A percentile compares a stretch with the other conserved stretches of the same genome.
Evolutionary conservation across 2,113 vertebrate species (phyloP).

Genomic region (Brienomyrus longianalis): DNA sequence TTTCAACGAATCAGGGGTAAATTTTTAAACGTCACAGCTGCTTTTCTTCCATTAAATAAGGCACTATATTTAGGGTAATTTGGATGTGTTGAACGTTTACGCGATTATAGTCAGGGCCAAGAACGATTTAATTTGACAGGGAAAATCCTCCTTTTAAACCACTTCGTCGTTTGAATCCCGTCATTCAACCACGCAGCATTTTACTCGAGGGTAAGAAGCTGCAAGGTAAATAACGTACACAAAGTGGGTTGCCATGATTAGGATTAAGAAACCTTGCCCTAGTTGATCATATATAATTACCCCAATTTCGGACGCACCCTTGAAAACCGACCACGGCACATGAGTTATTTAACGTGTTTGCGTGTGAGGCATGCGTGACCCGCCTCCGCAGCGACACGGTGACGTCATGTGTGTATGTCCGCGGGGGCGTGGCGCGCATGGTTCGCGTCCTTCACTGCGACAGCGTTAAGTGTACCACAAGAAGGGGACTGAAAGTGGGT

Average conservation of each 20-base stretch:
- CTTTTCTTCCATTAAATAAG: not conserved
- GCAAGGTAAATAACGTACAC: not conserved
- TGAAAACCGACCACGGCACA: not conserved
- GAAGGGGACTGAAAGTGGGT: not conserved
- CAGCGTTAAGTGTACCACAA: not conserved
- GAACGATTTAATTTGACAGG: not conserved
- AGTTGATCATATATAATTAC: constrained; percentile 1
- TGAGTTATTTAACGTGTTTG: not conserved
- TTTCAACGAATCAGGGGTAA: not conserved
- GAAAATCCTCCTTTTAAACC: not conserved
- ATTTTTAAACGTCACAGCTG: not conserved
- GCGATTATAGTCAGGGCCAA: not conserved
- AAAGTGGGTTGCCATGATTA: not conserved
- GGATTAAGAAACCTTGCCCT: constrained; percentile 8
- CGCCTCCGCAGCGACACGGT: not conserved
- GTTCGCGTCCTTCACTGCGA: not conserved
- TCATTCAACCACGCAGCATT: not conserved
- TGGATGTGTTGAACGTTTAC: not conserved
- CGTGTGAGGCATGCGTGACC: not conserved
- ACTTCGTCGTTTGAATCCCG: not conserved
- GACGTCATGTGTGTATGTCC: not conserved
- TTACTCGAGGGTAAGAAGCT: not conserved
- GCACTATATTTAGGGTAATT: not conserved
- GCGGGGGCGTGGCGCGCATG: not conserved
- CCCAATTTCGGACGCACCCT: not conserved